Evolutionary conservation across 1,140 invertebrate species (phyloP).

Genomic region (Drosophila lini): DNA sequence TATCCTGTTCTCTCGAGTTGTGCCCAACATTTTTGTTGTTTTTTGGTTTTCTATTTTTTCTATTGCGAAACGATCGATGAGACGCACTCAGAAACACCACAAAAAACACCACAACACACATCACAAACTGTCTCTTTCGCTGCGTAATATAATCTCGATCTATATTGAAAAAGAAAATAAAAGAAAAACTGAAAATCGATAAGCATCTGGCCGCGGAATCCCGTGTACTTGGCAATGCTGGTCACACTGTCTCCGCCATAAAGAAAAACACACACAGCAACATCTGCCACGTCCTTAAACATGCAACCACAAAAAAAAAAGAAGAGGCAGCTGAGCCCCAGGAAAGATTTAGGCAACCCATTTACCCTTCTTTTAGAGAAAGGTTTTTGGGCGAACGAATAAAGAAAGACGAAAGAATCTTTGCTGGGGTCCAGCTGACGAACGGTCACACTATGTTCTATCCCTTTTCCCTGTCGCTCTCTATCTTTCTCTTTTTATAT

Average conservation of each 20-base stretch:
- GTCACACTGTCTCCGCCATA: slow-evolving; percentile 42
- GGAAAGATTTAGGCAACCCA: slow-evolving; percentile 19
- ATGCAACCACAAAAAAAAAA: background rate
- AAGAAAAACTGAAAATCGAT: slow-evolving; percentile 72
- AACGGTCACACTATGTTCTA: slow-evolving; percentile 10
- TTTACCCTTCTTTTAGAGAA: background rate
- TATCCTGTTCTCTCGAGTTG: slow-evolving; percentile 46
- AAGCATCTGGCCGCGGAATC: slow-evolving; percentile 84
- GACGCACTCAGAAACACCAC: slow-evolving; percentile 8
- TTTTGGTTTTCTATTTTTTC: slow-evolving; percentile 66
- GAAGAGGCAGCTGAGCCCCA: slow-evolving; percentile 27
- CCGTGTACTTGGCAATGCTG: slow-evolving; percentile 84
- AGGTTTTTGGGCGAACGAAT: background rate
- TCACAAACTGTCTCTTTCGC: slow-evolving; percentile 6
- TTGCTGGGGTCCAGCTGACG: slow-evolving; percentile 44
- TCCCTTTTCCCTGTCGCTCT: slow-evolving; percentile 23
- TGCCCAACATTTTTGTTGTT: slow-evolving; percentile 69
- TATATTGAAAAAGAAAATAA: slow-evolving; percentile 23
- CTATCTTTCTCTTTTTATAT: slow-evolving; percentile 31
- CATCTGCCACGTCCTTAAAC: slow-evolving; percentile 17
- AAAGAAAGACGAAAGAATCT: background rate
- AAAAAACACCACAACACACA: slow-evolving; percentile 1
- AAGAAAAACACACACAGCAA: slow-evolving; percentile 31
- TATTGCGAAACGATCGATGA: slow-evolving; percentile 28
- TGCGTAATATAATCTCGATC: slow-evolving; percentile 19